These are phyloP conservation scores for Cheilinus undulatus DNA, from an alignment of 2,113 vertebrate genomes.

Conservation along the genomic window DNA sequence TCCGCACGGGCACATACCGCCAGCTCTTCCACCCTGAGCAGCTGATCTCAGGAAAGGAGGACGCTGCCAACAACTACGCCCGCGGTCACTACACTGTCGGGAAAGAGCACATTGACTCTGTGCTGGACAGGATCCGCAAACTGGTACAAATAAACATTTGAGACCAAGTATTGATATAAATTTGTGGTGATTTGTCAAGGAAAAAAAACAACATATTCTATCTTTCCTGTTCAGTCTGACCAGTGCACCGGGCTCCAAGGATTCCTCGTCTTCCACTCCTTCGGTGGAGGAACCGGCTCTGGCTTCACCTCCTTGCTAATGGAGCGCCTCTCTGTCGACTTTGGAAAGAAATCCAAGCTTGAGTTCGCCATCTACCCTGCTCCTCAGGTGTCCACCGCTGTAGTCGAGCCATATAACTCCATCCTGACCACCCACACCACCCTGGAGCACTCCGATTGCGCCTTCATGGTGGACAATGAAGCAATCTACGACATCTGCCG, in stretches of 20 bases:
- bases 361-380: conserved; percentile 79
- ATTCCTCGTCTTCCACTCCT: conserved; percentile 77
- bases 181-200: background rate
- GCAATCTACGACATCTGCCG: conserved; percentile 81
- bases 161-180: too few species aligned
- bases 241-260: conserved; percentile 79
- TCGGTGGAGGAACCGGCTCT: conserved; percentile 76
- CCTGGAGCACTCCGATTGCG: conserved; percentile 76
- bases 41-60: conserved; percentile 79
- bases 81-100: conserved; percentile 78
- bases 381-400: conserved; percentile 76
- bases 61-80: conserved; percentile 80
- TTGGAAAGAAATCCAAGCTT: conserved; percentile 79
- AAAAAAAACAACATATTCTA: background rate
- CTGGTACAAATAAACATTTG: conserved; percentile 72
- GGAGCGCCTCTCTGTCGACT: conserved; percentile 76
- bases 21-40: conserved; percentile 80
- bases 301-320: conserved; percentile 79
- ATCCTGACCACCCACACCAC: conserved; percentile 81
- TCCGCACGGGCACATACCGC: conserved; percentile 70
- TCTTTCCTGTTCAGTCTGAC: conserved; percentile 55
- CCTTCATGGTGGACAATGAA: conserved; percentile 81
- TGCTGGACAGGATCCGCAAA: conserved; percentile 75
- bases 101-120: conserved; percentile 76
- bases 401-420: conserved; percentile 79